phyloP scores from a whole-genome alignment of 92 coral and sea anemone species.

The Bergia puertoricense region DNA sequence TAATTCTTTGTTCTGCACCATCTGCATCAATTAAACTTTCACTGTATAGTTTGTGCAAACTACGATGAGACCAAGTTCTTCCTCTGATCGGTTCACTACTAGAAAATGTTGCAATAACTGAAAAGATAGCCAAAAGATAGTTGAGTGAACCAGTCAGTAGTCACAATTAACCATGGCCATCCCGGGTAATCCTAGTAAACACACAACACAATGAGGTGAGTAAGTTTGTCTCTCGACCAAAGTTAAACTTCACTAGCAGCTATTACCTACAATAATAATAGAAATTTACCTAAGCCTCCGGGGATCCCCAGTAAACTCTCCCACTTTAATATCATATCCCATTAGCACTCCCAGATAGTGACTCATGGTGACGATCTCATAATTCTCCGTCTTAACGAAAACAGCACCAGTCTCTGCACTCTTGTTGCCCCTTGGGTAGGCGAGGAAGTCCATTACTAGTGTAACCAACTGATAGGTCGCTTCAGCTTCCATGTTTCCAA shows the following conservation, averaged over 20 bases:
- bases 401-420: slow-evolving; percentile 49
- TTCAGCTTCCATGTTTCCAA: slow-evolving; percentile 86
- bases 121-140: no score
- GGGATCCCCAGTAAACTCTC: slow-evolving; percentile 96
- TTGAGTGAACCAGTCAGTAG: no score
- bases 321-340: slow-evolving; percentile 97
- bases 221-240: no score
- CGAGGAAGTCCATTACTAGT: slow-evolving; percentile 92
- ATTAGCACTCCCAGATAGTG: slow-evolving; percentile 92
- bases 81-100: no score
- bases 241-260: no score
- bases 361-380: slow-evolving; percentile 91
- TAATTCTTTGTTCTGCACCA: no score
- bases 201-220: no score
- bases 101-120: no score
- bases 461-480: slow-evolving; percentile 96
- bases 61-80: background rate
- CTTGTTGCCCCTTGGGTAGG: slow-evolving; percentile 87
- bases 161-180: no score
- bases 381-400: slow-evolving; percentile 88
- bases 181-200: no score
- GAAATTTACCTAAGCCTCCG: slow-evolving; percentile 76
- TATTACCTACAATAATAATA: background rate
- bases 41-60: no score
- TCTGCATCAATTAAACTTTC: no score